Evolutionary conservation across 2,113 vertebrate genomes (phyloP), one percentile per base, ranked within the genome.

Genomic region (Lucifuga dentata): DNA sequence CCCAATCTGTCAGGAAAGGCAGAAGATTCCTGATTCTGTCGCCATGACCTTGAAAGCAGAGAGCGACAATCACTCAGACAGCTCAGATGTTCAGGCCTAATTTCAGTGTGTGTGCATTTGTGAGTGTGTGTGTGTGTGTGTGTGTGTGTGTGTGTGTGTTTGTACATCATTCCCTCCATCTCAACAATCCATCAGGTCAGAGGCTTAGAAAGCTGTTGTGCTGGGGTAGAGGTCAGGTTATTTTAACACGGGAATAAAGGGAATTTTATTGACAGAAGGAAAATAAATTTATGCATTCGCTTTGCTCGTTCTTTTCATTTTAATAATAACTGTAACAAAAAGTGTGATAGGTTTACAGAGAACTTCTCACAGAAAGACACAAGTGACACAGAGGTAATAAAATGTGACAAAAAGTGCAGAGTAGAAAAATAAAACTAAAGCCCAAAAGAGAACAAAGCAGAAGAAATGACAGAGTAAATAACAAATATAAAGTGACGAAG

Each of bases 1-100:
- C 55, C 40, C 13, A 52, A 33, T 38, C 40, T 23, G 51, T 24
- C 60, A 36, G 68, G 38, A 51, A 55, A 73, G 56, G 46, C 45
- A 10, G 33, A 62, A 53, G 63, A 66, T 44, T 60, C 55, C 75
- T 24, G 74, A 74, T 75, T 55, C 55, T 72, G 78, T 75, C 62
- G 2, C 8, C 0, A 39, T 68, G 75, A 88, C 86, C 83, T 75
- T 64, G 72, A 76, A 68, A 81, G 50, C 74, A 77, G 60, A 66
- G 68, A 45, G 57, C 73, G 53, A 16, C 45, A 19, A 57, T 16
- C 1, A 3, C 1, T 5, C 40, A 33, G 10, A 40, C 29, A 11
- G 68, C 69, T 78, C 57, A 32, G 58, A 72, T 70, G 61, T 33
- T 72, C 38, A 57, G 53, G 19, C 32, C 61, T 46, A 44, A 75